These are phyloP conservation scores for Pseudoatta argentina DNA, from an alignment of 1,140 invertebrate species.

Conservation along the genomic window DNA sequence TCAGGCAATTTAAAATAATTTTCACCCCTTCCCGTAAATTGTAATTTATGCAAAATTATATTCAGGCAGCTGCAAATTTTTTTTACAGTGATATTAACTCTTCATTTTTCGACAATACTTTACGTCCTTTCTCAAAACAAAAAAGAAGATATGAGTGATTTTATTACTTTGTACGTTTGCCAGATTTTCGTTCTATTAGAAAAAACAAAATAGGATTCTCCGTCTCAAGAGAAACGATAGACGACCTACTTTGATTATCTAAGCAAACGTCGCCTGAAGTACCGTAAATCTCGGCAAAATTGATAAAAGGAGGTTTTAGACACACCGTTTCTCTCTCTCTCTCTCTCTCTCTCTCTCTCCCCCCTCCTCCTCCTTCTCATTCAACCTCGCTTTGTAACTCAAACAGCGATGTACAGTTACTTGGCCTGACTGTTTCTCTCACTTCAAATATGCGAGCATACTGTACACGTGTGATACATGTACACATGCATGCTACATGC, in stretches of 20 bases:
- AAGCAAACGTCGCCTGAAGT: slow-evolving; percentile 47
- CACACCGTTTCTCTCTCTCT: slow-evolving; percentile 47
- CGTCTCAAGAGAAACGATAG: not conserved
- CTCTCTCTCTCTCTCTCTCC: slow-evolving; percentile 35
- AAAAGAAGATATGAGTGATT: not conserved
- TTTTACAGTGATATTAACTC: not conserved
- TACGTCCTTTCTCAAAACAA: not conserved
- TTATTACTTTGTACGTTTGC: not conserved
- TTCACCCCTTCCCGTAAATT: too few relatives aligned
- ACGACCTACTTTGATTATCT: slow-evolving; percentile 59
- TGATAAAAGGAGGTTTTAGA: slow-evolving; percentile 75
- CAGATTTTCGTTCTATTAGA: not conserved
- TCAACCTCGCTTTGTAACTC: slow-evolving; percentile 53
- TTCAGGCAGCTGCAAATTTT: not conserved
- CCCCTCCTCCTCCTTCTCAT: not conserved
- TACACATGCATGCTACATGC: not conserved
- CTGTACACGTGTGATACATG: not conserved
- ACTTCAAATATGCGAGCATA: not conserved
- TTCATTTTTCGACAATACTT: not conserved
- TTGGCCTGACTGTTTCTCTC: slow-evolving; percentile 68
- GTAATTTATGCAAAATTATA: not conserved
- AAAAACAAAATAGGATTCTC: not conserved
- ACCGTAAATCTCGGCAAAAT: slow-evolving; percentile 71
- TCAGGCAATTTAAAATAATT: not conserved
- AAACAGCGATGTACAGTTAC: slow-evolving; percentile 72